A percentile compares a stretch with the other conserved stretches of the same genome.
Evolutionary conservation across 2,888 invertebrate species (phyloP).

Genomic region (Allophyes oxyacanthae): DNA sequence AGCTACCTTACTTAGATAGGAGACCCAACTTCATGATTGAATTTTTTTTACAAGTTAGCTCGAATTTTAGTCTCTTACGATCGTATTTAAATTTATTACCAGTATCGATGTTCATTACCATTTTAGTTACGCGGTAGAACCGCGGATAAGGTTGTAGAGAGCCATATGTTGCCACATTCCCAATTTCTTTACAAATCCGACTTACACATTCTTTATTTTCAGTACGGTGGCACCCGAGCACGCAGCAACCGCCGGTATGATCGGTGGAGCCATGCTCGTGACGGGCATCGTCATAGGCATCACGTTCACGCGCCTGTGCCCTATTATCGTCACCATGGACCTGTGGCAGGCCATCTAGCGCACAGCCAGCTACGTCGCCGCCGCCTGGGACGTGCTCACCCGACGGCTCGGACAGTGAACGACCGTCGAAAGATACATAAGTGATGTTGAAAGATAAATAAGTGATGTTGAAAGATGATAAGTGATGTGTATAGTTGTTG

Average conservation of each 20-base stretch:
- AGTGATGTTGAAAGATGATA: neutral
- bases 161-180: too few species aligned
- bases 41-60: too few species aligned
- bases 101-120: too few species aligned
- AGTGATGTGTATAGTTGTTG: neutral
- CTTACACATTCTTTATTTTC: conserved; percentile 59
- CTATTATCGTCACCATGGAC: conserved; percentile 85
- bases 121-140: too few species aligned
- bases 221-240: conserved; percentile 95
- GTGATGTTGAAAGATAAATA: neutral
- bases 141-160: too few species aligned
- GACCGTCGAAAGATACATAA: neutral
- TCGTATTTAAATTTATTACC: too few species aligned
- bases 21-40: too few species aligned
- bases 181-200: neutral
- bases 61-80: too few species aligned
- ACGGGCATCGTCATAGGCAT: conserved; percentile 97
- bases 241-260: conserved; percentile 97
- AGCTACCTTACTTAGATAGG: too few species aligned
- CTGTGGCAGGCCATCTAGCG: conserved; percentile 76
- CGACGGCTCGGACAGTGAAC: conserved; percentile 54
- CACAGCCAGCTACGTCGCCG: conserved; percentile 59
- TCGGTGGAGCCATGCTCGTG: conserved; percentile 97
- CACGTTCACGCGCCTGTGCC: conserved; percentile 92
- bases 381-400: conserved; percentile 69